Evolutionary conservation across 2,113 vertebrate species (phyloP), one percentile per base, ranked within the genome.

Genomic region (Ictidomys tridecemlineatus): DNA sequence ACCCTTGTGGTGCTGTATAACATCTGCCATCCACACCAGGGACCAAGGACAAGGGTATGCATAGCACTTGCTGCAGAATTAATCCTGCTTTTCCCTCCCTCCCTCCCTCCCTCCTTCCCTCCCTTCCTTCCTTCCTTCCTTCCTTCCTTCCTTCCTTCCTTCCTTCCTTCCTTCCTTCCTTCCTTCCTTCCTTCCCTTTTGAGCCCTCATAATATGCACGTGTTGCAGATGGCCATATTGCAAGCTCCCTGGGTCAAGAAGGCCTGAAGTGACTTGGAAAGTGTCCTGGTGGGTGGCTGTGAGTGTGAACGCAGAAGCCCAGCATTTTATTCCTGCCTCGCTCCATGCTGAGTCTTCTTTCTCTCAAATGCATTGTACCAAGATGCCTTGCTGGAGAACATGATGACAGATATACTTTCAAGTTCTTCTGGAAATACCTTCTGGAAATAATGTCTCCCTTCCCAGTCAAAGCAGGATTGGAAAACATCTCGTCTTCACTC

Each of bases 371-470:
- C n/a, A 0, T 39, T 78, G 34, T 48, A 74, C 93, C 24, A 16
- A 37, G 53, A 65, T 20, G 77, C 51, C 45, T 80, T 51, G 69
- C 79, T 70, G 69, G 58, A 63, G 77, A 73, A 65, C 34, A 67
- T 51, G 90, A 87, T 82, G 89, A 72, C 63, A 85, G 73, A 94
- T 79, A 91, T 32, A 34, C 30, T 48, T 87, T 80, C 20, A 39
- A 94, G 42, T 93, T 97, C 78, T 82, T 86, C 45, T 45, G 45
- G 42, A 45, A 45, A 45, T 45, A 45, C 42, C 42, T 45, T 45
- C 78, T 58, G 74, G 91, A 96, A 86, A 79, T 12, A 86, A 83
- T 12, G 30, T 30, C 37, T 84, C 42, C 84, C 37, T 2, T 26
- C 26, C 28, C 37, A 37, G 78, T 72, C 91, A 69, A 37, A 89